These are phyloP conservation scores for Chesias legatella DNA, from an alignment of 2,888 invertebrate genomes.

Conservation along the genomic window DNA sequence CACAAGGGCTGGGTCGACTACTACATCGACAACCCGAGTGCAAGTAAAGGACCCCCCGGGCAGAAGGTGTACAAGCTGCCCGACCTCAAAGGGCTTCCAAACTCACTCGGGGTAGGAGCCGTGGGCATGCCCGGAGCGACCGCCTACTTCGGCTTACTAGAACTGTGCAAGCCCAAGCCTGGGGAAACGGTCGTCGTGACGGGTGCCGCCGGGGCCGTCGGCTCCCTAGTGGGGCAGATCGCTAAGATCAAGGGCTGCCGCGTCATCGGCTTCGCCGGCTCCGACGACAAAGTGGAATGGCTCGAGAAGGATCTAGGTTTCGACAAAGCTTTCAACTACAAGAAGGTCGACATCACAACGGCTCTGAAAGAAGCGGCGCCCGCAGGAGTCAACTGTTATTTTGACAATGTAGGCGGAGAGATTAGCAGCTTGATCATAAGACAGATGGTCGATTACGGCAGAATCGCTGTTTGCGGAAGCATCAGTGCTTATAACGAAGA, in stretches of 20 bases:
- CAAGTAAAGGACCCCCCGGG: neutral
- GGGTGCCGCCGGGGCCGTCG: constrained; percentile 88
- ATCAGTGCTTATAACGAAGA: constrained; percentile 77
- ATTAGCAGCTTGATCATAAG: constrained; percentile 77
- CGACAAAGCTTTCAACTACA: constrained; percentile 87
- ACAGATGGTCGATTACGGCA: constrained; percentile 80
- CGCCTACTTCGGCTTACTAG: constrained; percentile 85
- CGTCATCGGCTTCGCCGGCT: constrained; percentile 86
- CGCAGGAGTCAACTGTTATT: constrained; percentile 82
- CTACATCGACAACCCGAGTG: constrained; percentile 21
- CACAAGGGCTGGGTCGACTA: constrained; percentile 53
- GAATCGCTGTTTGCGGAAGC: constrained; percentile 82
- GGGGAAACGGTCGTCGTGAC: constrained; percentile 86
- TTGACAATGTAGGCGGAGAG: constrained; percentile 87
- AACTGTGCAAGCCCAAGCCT: constrained; percentile 83
- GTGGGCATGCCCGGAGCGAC: constrained; percentile 86
- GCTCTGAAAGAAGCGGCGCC: constrained; percentile 76
- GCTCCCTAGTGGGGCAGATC: constrained; percentile 87
- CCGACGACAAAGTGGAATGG: constrained; percentile 85
- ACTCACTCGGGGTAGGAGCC: constrained; percentile 80
- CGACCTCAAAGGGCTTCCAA: constrained; percentile 69
- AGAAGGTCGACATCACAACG: constrained; percentile 74
- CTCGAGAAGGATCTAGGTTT: constrained; percentile 83
- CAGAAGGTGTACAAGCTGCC: constrained; percentile 60
- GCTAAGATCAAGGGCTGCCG: constrained; percentile 83